These are phyloP conservation scores for Speoplatyrhinus poulsoni DNA, from an alignment of 2,113 vertebrate genomes.

Conservation along the genomic window DNA sequence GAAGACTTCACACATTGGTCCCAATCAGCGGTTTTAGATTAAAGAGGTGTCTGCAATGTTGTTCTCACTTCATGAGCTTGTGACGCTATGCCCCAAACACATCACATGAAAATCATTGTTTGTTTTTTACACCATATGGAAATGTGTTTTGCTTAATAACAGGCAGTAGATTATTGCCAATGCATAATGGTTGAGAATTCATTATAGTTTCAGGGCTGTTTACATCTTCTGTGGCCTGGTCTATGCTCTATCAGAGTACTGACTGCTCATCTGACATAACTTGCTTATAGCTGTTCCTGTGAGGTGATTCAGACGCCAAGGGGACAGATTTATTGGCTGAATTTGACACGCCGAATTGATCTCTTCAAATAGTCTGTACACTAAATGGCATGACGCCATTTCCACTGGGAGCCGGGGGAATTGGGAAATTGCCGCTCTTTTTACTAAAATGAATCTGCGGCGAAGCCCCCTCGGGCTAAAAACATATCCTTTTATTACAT, in stretches of 20 bases:
- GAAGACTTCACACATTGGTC: too few species aligned
- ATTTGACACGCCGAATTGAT: conserved; percentile 36
- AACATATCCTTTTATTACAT: conserved; percentile 41
- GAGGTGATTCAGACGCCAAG: conserved; percentile 21
- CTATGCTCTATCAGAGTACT: conserved; percentile 32
- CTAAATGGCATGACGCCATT: conserved; percentile 13
- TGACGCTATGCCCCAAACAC: neutral
- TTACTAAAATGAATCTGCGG: conserved; percentile 4
- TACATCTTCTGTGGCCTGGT: conserved; percentile 30
- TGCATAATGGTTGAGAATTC: neutral
- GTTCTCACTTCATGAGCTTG: too few species aligned
- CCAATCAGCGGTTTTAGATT: too few species aligned
- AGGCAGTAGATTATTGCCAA: neutral
- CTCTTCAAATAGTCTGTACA: conserved; percentile 5
- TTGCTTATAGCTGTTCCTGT: conserved; percentile 33
- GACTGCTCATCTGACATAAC: conserved; percentile 30
- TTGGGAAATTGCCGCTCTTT: conserved; percentile 7
- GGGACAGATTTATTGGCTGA: conserved; percentile 15
- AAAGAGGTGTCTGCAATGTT: too few species aligned
- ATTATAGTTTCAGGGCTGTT: conserved; percentile 11
- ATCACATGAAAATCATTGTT: neutral
- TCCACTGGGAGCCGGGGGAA: neutral
- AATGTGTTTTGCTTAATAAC: neutral
- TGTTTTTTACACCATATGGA: neutral
- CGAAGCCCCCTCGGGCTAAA: conserved; percentile 10